Base-by-base conservation (phyloP, 2,797 vertebrate genomes). In the Phyllotis vaccarum region DNA sequence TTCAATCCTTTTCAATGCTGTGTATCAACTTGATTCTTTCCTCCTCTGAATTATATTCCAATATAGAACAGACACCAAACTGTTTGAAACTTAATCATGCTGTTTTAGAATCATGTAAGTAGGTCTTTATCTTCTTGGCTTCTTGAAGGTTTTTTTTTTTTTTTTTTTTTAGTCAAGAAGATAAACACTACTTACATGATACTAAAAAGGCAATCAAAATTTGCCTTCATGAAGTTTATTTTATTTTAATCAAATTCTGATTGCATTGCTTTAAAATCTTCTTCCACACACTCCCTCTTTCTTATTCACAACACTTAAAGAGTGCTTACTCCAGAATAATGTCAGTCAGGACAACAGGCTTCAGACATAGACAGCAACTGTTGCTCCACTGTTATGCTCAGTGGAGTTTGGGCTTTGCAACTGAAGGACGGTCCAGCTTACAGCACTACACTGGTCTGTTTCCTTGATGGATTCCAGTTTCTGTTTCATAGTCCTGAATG, bases 391-490 rank as follows among this genome's bases (percentile, higher is more conserved):
- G 16, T 79, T 17, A 64, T 49, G 81, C 89, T 93, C 64, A 66
- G 49, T 54, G 2, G 34, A 81, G 52, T 93, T 82, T 87, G 58
- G 56, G 62, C 49, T 92, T 96, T 95, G 74, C 83, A 43, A 90
- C 92, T 97, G 64, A 70, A 62, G 64, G 49, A 79, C 27, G 60
- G 56, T n/a, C 31, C 60, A 40, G 3, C 58, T 43, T 75, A 2
- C 46, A 95, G 75, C 9, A 64, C 62, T 86, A 43, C 62, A 64
- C 54, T 87, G 43, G 74, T 92, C 64, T 95, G n/a, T 89, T 97
- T 93, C 89, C 72, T 97, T 94, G 86, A 70, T 60, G 29, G 46
- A 89, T 70, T 95, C 94, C 89, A 95, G 80, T 93, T 94, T 97
- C 91, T 76, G 94, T 95, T 94, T 95, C 52, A 62, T 68, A 89